A percentile compares a stretch with the other conserved stretches of the same genome.
phyloP scores from a whole-genome alignment of 2,113 vertebrate species.

The Gallinago jamesoni region DNA sequence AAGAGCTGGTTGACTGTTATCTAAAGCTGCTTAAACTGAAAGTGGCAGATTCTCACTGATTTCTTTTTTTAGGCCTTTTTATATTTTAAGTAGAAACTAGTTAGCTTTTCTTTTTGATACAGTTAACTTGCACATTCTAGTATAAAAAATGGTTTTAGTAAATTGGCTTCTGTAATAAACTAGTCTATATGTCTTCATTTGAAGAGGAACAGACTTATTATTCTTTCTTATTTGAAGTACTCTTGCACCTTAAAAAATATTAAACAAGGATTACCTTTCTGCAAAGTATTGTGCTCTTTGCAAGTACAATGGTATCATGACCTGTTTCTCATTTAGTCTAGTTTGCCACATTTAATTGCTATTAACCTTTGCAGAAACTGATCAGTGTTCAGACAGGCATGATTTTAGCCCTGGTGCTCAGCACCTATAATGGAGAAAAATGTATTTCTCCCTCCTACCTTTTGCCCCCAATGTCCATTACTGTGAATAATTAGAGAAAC shows the following conservation, averaged over 20 bases:
- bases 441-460: slow-evolving; percentile 76
- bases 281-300: slow-evolving; percentile 77
- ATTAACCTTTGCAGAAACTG: slow-evolving; percentile 88
- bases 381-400: slow-evolving; percentile 86
- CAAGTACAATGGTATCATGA: slow-evolving; percentile 81
- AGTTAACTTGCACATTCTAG: neutral
- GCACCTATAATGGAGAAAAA: slow-evolving; percentile 80
- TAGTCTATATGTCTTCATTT: neutral
- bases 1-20: neutral
- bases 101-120: neutral
- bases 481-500: slow-evolving; percentile 83
- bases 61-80: neutral
- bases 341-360: slow-evolving; percentile 88
- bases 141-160: neutral
- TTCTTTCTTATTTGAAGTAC: slow-evolving; percentile 16
- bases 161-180: slow-evolving; percentile 5
- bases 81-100: neutral
- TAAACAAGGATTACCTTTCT: slow-evolving; percentile 72
- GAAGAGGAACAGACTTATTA: slow-evolving; percentile 18
- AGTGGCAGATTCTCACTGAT: neutral
- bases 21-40: neutral
- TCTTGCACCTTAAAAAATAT: slow-evolving; percentile 48
- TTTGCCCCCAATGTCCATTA: slow-evolving; percentile 79
- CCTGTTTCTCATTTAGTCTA: slow-evolving; percentile 84
- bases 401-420: slow-evolving; percentile 82